Percentiles rank a stretch among this genome's conserved stretches.
These are phyloP conservation scores for Phaonia tiefii DNA, from an alignment of 2,888 invertebrate species.

Conservation along the genomic window DNA sequence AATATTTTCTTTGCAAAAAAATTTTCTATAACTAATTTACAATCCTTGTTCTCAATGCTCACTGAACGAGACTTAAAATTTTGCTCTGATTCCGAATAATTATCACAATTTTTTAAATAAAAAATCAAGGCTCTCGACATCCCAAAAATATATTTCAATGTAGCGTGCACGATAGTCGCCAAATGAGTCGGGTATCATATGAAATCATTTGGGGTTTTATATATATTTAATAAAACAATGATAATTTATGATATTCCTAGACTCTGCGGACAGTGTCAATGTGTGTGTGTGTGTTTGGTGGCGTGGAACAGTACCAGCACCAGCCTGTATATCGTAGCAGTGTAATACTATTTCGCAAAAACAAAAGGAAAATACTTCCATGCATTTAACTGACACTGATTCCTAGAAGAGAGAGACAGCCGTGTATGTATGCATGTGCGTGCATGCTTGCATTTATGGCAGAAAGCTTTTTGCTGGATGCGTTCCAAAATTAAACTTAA, in stretches of 20 bases:
- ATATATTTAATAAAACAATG: constrained; percentile 62
- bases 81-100: too few relatives aligned
- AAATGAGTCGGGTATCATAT: too few relatives aligned
- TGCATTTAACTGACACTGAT: constrained; percentile 71
- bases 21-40: too few relatives aligned
- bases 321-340: too few relatives aligned
- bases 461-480: constrained; percentile 78
- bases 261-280: constrained; percentile 62
- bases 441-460: constrained; percentile 57
- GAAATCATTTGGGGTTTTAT: constrained; percentile 20
- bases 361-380: constrained; percentile 40
- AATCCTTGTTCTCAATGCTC: too few relatives aligned
- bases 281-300: constrained; percentile 37
- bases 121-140: too few relatives aligned
- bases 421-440: constrained; percentile 18
- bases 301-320: constrained; percentile 16
- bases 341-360: too few relatives aligned
- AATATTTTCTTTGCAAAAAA: too few relatives aligned
- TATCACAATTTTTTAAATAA: too few relatives aligned
- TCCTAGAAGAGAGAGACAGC: constrained; percentile 66
- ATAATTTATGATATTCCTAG: constrained; percentile 62
- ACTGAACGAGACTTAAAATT: too few relatives aligned
- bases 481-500: constrained; percentile 78
- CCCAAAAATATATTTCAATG: too few relatives aligned
- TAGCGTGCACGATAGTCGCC: too few relatives aligned